Percentiles rank a stretch among this genome's conserved stretches.
These are phyloP conservation scores for Phortica magna DNA, from an alignment of 2,888 invertebrate genomes.

Conservation along the genomic window DNA sequence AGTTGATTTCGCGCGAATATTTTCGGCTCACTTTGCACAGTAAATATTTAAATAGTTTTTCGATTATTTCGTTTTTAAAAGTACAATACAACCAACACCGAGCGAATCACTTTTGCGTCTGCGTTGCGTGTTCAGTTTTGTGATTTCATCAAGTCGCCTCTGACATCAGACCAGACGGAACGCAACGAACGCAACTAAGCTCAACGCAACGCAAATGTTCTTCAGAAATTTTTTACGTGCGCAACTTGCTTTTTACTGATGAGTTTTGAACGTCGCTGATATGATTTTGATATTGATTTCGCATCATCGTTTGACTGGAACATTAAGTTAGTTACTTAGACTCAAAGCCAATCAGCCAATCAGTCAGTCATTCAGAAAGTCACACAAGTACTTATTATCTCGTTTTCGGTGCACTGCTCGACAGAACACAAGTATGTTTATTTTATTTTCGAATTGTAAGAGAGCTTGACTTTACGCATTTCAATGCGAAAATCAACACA, in stretches of 20 bases:
- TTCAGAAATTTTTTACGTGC: slow-evolving; percentile 19
- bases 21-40: slow-evolving; percentile 5
- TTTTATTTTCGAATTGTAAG: background rate
- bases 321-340: slow-evolving; percentile 16
- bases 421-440: background rate
- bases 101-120: slow-evolving; percentile 21
- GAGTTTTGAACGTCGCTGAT: slow-evolving; percentile 7
- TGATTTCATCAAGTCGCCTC: background rate
- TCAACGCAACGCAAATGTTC: slow-evolving; percentile 6
- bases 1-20: slow-evolving; percentile 8
- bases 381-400: background rate
- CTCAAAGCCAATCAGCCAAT: slow-evolving; percentile 21
- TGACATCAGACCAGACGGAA: background rate
- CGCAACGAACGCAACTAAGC: background rate
- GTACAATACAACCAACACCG: slow-evolving; percentile 13
- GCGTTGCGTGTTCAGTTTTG: background rate
- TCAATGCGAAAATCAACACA: slow-evolving; percentile 24
- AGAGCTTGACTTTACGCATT: slow-evolving; percentile 26
- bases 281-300: slow-evolving; percentile 35
- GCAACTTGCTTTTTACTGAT: slow-evolving; percentile 21
- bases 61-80: background rate
- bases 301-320: slow-evolving; percentile 11
- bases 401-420: background rate
- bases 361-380: slow-evolving; percentile 23
- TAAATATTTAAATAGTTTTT: slow-evolving; percentile 25